phyloP scores from a whole-genome alignment of 2,797 vertebrate species.

The Falco biarmicus region DNA sequence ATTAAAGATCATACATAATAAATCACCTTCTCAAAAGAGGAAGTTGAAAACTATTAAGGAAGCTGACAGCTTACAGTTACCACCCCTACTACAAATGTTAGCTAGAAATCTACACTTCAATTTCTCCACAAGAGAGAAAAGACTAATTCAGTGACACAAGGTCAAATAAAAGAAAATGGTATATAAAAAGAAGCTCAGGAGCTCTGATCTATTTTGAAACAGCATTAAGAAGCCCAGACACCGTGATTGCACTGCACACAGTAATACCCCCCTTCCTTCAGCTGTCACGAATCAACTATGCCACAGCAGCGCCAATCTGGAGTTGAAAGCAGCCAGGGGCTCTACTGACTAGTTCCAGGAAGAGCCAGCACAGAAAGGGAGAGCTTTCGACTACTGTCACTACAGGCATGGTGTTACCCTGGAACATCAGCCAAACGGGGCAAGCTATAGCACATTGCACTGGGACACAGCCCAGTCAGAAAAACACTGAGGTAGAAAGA shows the following conservation, averaged over 20 bases:
- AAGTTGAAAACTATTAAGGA: not conserved
- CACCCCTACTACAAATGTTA: not conserved
- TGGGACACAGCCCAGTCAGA: not conserved
- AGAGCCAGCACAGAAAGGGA: not conserved
- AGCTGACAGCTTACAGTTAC: not conserved
- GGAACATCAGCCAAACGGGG: not conserved
- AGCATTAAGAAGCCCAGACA: not conserved
- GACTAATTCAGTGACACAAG: not conserved
- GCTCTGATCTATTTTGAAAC: not conserved
- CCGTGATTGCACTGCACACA: not conserved
- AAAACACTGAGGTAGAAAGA: not conserved
- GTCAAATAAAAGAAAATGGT: not conserved
- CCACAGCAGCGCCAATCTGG: not conserved
- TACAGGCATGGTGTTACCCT: not conserved
- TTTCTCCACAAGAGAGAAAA: not conserved
- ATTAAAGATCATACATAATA: not conserved
- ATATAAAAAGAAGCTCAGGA: not conserved
- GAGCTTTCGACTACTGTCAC: not conserved
- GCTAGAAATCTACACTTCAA: not conserved
- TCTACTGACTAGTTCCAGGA: not conserved
- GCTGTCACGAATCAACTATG: not conserved
- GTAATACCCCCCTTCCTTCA: not conserved
- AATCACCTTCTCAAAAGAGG: constrained; percentile 12
- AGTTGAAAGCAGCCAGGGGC: not conserved
- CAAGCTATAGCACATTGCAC: not conserved